Evolutionary conservation across 2,888 invertebrate genomes (phyloP), one percentile per base, ranked within the genome.

Genomic region (Celastrina argiolus): DNA sequence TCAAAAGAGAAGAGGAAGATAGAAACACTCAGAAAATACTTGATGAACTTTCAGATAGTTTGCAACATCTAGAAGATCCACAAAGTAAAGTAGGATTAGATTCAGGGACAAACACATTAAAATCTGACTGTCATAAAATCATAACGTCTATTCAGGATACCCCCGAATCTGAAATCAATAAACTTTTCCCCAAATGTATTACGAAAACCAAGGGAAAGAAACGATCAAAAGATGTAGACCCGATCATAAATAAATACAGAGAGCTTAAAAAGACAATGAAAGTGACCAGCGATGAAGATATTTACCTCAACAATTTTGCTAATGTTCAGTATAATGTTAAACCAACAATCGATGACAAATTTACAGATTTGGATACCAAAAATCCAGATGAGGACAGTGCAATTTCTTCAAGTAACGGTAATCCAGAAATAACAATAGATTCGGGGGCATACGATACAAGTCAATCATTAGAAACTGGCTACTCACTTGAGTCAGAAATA

Each of bases 51-150:
- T 89, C 91, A 22, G 87, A 90, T 72, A 90, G 92, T 69, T 82
- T 92, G 74, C 92, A 92, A 72, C 92, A 92, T 76, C 85, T 93
- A 67, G 92, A 93, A 78, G 94, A 94, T 77, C 94, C 94, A 0
- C 93, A 93, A 73, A 92, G 90, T 76, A 91, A 93, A 78, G 81
- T 93, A 61, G 93, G 92, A 73, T 92, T 92, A 71, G 94, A 94
- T 78, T 85, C 92, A 72, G 92, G 92, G 64, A 79, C 93, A 58
- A 92, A 91, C 65, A 93, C 93, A 78, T 77, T 93, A 12, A 89
- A 92, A 36, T 93, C 93, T 75, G 93, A 93, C 74, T 92, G 92
- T 73, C 88, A 91, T 74, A 92, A 93, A 81, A 93, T 92, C 74
- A 86, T 93, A 67, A 89, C 92, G 4, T 88, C 90, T 66, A 78